Conservation (phyloP, 2,113 vertebrate species). For the Hiodon tergisus region DNA sequence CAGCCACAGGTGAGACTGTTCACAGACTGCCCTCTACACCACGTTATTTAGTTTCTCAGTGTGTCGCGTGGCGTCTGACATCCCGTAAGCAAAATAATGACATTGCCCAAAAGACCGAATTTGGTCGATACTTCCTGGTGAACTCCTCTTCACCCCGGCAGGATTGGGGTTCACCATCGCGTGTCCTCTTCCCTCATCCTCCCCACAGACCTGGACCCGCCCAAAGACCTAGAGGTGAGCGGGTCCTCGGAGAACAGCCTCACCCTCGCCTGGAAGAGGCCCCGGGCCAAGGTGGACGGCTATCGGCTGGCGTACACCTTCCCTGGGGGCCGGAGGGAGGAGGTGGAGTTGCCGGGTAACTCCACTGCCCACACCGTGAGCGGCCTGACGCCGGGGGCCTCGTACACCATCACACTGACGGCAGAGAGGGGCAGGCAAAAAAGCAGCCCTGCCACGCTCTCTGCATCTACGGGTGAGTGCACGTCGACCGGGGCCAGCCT, state of each 20-base stretch:
- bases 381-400: constrained; percentile 66
- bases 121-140: no score
- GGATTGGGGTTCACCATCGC: background rate
- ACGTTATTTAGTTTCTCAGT: no score
- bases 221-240: constrained; percentile 64
- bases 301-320: constrained; percentile 68
- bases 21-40: background rate
- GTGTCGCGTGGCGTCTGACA: background rate
- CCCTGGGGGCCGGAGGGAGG: constrained; percentile 46
- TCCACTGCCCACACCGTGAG: constrained; percentile 58
- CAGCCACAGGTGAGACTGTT: constrained; percentile 77
- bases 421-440: constrained; percentile 78
- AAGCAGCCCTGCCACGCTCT: constrained; percentile 62
- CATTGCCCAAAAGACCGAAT: background rate
- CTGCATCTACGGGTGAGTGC: constrained; percentile 74
- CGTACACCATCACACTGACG: constrained; percentile 68
- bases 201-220: constrained; percentile 78
- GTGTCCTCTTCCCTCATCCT: background rate
- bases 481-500: background rate
- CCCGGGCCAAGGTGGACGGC: constrained; percentile 72
- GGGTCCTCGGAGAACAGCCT: constrained; percentile 71
- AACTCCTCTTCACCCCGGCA: no score
- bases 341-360: constrained; percentile 64
- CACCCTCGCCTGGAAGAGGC: constrained; percentile 71
- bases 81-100: no score